Base-by-base conservation (phyloP, 2,797 vertebrate genomes). In the Aplochiton taeniatus region DNA sequence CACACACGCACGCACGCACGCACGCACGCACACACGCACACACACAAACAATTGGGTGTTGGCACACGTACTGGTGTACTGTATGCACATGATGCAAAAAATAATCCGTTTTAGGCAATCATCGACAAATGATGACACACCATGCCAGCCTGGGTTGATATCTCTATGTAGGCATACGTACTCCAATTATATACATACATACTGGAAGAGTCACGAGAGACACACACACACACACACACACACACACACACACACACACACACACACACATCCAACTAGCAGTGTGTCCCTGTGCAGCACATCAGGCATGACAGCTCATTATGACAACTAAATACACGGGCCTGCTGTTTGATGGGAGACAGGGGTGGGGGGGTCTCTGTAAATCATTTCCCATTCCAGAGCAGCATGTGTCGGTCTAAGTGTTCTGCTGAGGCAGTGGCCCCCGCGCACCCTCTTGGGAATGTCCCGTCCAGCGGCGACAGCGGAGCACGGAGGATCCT, bases 301-400 rank as follows among this genome's bases (percentile, higher is more conserved):
- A 85, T 82, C 86, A 87, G 79, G 72, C 83, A 76, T 86, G 89
- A 89, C 88, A 89, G 84, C 85, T 90, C 86, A 89, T 90, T 90
- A 89, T 89, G 88, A 90, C 88, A 89, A 85, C 88, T 90, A 89
- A 89, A 90, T 88, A 90, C 81, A 87, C 85, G 78, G 59, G 19
- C 44, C 8, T 19, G 42, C 45, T 47, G 14, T 42, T 11, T 16
- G 41, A 31, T 80, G 83, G 80, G 86, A 83, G 84, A 82, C 83
- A 83, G 80, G 81, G 70, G 80, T 60, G 76, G 66, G 56, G 67
- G 42, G 8, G 41, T 51, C n/a, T 5, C 9, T 13, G 16, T 50
- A n/a, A n/a, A 16, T 50, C 11, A 16, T 50, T 50, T 50, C 16
- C 49, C 9, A 50, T 50, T 16, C 49, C 9, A 51, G 5, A 51